Evolutionary conservation across 2,888 invertebrate species (phyloP).

Genomic region (Drosophila austrosaltans): DNA sequence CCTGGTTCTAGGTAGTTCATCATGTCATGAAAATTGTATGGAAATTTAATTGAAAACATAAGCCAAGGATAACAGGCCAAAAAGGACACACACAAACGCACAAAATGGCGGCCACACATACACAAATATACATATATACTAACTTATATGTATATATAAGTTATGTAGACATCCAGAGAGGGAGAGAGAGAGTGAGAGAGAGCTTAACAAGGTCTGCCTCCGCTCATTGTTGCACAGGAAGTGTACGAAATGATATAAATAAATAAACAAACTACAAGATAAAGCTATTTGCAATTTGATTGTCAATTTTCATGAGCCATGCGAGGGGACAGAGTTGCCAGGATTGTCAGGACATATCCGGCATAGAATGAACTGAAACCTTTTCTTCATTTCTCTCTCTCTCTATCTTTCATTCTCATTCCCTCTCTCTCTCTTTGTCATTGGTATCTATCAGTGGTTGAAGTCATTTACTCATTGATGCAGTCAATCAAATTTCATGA

Average conservation of each 20-base stretch:
- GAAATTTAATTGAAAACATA: conserved; percentile 82
- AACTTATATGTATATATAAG: conserved; percentile 8
- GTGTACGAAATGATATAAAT: conserved; percentile 79
- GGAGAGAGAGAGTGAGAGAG: conserved; percentile 7
- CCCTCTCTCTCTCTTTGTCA: conserved; percentile 21
- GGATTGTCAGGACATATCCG: conserved; percentile 67
- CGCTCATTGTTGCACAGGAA: conserved; percentile 67
- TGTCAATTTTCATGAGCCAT: conserved; percentile 75
- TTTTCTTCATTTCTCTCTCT: conserved; percentile 32
- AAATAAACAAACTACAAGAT: conserved; percentile 80
- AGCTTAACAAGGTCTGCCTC: conserved; percentile 62
- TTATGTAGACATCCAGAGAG: neutral
- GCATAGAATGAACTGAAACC: conserved; percentile 60
- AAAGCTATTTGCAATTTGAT: conserved; percentile 81
- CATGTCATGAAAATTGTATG: conserved; percentile 82
- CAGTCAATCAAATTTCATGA: conserved; percentile 78
- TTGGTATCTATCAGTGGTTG: conserved; percentile 54
- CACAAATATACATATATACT: conserved; percentile 35
- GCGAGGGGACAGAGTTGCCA: conserved; percentile 1
- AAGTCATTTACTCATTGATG: conserved; percentile 68
- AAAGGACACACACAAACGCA: conserved; percentile 64
- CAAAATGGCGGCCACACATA: conserved; percentile 44
- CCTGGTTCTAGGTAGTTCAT: conserved; percentile 74
- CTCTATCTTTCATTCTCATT: neutral
- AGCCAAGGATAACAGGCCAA: conserved; percentile 80